Percentiles rank a stretch among this genome's conserved stretches.
Conservation (phyloP, 1,140 invertebrate genomes). For the Pteromalus puparum region DNA sequence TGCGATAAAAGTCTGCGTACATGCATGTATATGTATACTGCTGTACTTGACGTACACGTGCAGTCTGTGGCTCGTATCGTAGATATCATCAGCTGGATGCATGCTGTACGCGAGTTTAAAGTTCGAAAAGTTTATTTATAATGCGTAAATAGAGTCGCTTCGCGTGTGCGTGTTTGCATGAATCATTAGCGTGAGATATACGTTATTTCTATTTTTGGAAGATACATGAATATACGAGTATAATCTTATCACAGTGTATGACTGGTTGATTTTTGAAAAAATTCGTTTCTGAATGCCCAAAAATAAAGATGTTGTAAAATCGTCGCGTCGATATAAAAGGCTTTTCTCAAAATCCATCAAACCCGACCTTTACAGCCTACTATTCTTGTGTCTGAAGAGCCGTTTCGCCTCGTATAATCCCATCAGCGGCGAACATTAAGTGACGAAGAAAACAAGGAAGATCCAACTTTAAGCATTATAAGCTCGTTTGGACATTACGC, state of each 20-base stretch:
- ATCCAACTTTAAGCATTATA: background rate
- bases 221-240: no score
- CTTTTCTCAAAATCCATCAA: background rate
- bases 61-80: background rate
- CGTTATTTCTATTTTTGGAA: background rate
- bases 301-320: no score
- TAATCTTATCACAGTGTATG: background rate
- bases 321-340: no score
- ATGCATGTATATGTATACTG: no score
- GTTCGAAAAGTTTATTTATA: slow-evolving; percentile 2
- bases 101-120: background rate
- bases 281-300: background rate
- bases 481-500: background rate
- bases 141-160: background rate
- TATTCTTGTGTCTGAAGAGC: background rate
- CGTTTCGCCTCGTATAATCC: no score
- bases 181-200: slow-evolving; percentile 20
- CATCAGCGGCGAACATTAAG: no score
- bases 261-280: background rate
- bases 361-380: background rate
- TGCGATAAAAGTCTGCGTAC: background rate
- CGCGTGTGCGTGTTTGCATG: slow-evolving; percentile 10
- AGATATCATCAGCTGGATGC: background rate
- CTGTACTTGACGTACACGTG: background rate
- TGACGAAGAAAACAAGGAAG: background rate